Conservation (phyloP, 2,113 vertebrate species). For the Oryzias javanicus region DNA sequence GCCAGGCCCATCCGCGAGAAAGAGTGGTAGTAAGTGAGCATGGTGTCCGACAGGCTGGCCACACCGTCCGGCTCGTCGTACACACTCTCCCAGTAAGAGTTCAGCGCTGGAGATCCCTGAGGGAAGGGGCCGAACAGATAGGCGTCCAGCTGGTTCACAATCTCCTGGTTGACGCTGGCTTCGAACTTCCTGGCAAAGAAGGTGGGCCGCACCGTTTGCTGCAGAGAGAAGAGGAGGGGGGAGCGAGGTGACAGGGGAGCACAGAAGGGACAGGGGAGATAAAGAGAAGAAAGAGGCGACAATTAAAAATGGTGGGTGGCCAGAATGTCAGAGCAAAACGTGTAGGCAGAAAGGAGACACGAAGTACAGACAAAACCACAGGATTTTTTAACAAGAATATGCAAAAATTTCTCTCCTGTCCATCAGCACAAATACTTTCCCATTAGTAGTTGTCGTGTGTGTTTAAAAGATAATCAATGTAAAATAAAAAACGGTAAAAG, state of each 20-base stretch:
- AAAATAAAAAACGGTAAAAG: not conserved
- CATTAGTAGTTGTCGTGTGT: not conserved
- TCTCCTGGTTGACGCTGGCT: slow-evolving; percentile 95
- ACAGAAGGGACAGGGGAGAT: slow-evolving; percentile 24
- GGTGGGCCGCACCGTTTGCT: slow-evolving; percentile 95
- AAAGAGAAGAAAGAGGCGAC: slow-evolving; percentile 34
- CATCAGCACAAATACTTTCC: too few relatives aligned
- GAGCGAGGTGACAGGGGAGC: not conserved
- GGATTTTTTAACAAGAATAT: slow-evolving; percentile 3
- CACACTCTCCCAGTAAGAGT: slow-evolving; percentile 92
- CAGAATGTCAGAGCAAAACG: slow-evolving; percentile 28
- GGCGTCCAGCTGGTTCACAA: slow-evolving; percentile 92
- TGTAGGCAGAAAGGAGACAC: slow-evolving; percentile 18
- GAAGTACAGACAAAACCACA: not conserved
- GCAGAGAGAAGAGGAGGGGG: slow-evolving; percentile 17
- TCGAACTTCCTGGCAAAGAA: slow-evolving; percentile 99
- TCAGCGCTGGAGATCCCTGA: slow-evolving; percentile 81
- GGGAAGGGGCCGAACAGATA: slow-evolving; percentile 90
- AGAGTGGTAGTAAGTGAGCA: slow-evolving; percentile 89
- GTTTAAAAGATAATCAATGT: slow-evolving; percentile 9
- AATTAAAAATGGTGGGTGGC: slow-evolving; percentile 36
- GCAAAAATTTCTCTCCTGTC: slow-evolving; percentile 20
- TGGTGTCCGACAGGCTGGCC: slow-evolving; percentile 83
- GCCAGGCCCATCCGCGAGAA: slow-evolving; percentile 88
- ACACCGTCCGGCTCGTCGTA: slow-evolving; percentile 89